A percentile compares a stretch with the other conserved stretches of the same genome.
phyloP scores from a whole-genome alignment of 2,113 vertebrate genomes.

The Python bivittatus region DNA sequence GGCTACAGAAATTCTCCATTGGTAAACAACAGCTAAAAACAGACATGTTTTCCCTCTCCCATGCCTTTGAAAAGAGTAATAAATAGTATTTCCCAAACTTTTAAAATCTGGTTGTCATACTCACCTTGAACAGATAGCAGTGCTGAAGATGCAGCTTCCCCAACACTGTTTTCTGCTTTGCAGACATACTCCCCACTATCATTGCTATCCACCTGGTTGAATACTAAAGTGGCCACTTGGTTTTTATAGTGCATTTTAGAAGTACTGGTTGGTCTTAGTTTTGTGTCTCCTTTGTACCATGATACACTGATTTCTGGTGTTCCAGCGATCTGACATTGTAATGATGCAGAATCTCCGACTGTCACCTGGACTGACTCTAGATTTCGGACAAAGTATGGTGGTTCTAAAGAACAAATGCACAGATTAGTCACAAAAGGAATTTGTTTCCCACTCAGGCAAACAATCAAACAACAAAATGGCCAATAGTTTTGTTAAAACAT shows the following conservation, averaged over 20 bases:
- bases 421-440: conserved; percentile 52
- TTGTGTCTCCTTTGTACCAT: conserved; percentile 98
- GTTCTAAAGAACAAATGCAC: conserved; percentile 79
- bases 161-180: conserved; percentile 94
- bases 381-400: conserved; percentile 87
- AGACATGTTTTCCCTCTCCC: background rate
- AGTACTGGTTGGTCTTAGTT: conserved; percentile 87
- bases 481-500: background rate
- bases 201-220: conserved; percentile 83
- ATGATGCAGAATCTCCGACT: conserved; percentile 83
- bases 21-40: background rate
- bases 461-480: background rate
- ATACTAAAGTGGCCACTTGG: conserved; percentile 87
- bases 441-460: background rate
- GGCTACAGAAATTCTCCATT: background rate
- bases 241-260: conserved; percentile 90
- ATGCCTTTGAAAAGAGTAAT: conserved; percentile 18
- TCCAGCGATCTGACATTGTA: conserved; percentile 91
- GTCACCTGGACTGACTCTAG: conserved; percentile 90
- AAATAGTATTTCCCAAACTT: background rate
- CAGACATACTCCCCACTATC: conserved; percentile 92
- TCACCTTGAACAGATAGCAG: conserved; percentile 90
- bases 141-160: conserved; percentile 84
- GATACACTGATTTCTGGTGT: conserved; percentile 95
- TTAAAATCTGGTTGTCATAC: conserved; percentile 40